These are phyloP conservation scores for Triplophysa bombifrons DNA, from an alignment of 2,797 vertebrate genomes.

Conservation along the genomic window DNA sequence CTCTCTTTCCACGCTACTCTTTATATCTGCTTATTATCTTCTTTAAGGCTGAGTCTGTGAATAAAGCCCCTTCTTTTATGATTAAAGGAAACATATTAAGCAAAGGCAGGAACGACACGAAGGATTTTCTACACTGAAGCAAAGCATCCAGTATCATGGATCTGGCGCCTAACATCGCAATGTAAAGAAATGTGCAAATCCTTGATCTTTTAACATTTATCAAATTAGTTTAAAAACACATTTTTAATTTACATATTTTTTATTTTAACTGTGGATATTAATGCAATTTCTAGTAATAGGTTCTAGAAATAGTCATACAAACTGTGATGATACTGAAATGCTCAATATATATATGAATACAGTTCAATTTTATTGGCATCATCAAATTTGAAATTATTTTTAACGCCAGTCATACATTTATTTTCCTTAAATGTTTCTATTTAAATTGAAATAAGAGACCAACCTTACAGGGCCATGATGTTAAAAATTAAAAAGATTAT, in stretches of 20 bases:
- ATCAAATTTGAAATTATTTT: too few species aligned
- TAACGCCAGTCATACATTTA: too few species aligned
- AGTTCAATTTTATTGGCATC: too few species aligned
- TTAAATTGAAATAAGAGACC: background rate
- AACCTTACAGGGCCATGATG: too few species aligned
- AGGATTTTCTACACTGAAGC: conserved; percentile 4
- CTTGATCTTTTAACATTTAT: background rate
- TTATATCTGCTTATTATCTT: conserved; percentile 9
- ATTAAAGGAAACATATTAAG: background rate
- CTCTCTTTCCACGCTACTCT: background rate
- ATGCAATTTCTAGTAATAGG: too few species aligned
- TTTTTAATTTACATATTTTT: too few species aligned
- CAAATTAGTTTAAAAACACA: background rate
- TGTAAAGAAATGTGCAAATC: conserved; percentile 9
- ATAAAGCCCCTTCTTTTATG: conserved; percentile 11
- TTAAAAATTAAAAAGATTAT: too few species aligned
- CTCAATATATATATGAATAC: too few species aligned
- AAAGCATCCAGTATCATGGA: background rate
- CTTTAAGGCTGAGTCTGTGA: conserved; percentile 9
- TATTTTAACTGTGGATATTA: too few species aligned
- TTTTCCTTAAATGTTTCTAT: background rate
- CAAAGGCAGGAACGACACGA: background rate
- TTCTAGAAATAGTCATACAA: too few species aligned
- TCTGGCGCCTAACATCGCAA: background rate
- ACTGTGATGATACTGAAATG: too few species aligned